These are phyloP conservation scores for Micromesistius poutassou DNA, from an alignment of 2,797 vertebrate species.

Conservation along the genomic window DNA sequence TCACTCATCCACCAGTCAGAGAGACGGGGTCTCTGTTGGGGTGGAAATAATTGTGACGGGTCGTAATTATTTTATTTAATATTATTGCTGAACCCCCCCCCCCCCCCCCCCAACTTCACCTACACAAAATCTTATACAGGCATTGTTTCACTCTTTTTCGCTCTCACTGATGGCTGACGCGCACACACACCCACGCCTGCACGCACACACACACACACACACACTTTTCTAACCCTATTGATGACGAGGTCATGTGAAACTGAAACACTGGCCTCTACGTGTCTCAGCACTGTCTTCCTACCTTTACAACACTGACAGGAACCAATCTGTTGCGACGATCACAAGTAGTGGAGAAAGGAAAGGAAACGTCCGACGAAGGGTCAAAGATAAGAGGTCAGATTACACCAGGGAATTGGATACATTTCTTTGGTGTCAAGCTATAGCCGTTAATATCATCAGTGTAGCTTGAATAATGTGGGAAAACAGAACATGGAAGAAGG, in stretches of 20 bases:
- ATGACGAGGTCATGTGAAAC: neutral
- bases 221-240: conserved; percentile 22
- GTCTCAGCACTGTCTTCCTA: conserved; percentile 27
- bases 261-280: conserved; percentile 13
- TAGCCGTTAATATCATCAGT: conserved; percentile 39
- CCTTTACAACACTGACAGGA: conserved; percentile 24
- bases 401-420: conserved; percentile 14
- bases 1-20: conserved; percentile 35
- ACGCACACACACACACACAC: neutral
- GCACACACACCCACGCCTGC: neutral
- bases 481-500: conserved; percentile 31
- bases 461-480: conserved; percentile 37
- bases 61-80: conserved; percentile 40
- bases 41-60: conserved; percentile 24
- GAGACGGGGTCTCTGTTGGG: no score
- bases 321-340: conserved; percentile 43
- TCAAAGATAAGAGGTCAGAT: conserved; percentile 22
- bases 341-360: conserved; percentile 36
- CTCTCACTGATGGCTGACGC: neutral
- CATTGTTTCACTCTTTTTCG: neutral
- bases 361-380: neutral
- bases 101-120: neutral
- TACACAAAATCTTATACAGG: neutral
- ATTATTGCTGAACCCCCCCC: no score
- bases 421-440: conserved; percentile 36